Conservation (phyloP, 2,113 vertebrate species). For the Mustelus asterias region DNA sequence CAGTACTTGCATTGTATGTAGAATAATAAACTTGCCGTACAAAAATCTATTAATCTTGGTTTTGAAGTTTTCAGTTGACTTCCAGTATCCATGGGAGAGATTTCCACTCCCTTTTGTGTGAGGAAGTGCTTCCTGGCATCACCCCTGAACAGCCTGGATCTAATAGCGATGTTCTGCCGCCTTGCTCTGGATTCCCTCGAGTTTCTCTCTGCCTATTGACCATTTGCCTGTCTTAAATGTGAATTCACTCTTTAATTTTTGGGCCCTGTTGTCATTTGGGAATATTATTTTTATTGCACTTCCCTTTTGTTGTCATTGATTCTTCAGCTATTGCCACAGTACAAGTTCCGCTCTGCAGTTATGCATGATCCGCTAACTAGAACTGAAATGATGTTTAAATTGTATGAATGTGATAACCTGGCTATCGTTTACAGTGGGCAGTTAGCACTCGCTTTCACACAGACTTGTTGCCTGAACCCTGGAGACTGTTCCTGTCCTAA, state of each 20-base stretch:
- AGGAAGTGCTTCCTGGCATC: not conserved
- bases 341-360: not conserved
- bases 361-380: not conserved
- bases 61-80: not conserved
- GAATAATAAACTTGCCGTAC: not conserved
- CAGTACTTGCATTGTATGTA: not conserved
- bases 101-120: not conserved
- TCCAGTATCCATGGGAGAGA: not conserved
- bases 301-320: not conserved
- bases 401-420: not conserved
- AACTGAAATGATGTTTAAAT: not conserved
- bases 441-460: not conserved
- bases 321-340: not conserved
- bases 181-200: not conserved
- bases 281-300: not conserved
- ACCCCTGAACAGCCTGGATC: not conserved
- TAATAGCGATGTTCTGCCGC: not conserved
- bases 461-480: not conserved
- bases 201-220: not conserved
- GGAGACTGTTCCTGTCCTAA: not conserved
- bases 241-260: not conserved
- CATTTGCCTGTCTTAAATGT: no score
- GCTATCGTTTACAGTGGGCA: not conserved
- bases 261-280: not conserved
- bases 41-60: not conserved